Evolutionary conservation across 2,888 invertebrate species (phyloP), one percentile per base, ranked within the genome.

Genomic region (Nysson spinosus): DNA sequence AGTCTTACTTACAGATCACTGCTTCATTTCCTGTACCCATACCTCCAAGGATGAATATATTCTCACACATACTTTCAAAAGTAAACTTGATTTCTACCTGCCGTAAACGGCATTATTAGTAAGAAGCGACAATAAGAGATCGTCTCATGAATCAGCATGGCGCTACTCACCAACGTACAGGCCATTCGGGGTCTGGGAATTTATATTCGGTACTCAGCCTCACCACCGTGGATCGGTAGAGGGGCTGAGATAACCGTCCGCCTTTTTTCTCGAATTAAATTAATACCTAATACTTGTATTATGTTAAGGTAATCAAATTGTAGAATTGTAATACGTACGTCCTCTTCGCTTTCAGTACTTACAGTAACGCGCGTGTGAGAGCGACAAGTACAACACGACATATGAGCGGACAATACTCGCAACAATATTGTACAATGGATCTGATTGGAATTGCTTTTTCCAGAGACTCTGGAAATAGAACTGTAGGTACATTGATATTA

Each of bases 401-500:
- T 84, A 86, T 81, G 82, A 84, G 83, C 81, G 82, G 84, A 87
- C 84, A 85, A 85, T 85, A 85, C 82, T 85, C 82, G 82, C 83
- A 84, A 85, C 79, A 82, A 85, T 85, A 85, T 86, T 85, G 85
- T 85, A 86, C 85, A 85, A 84, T 82, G 81, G 84, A 82, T 84
- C 82, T 82, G 84, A 84, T 86, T 83, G 85, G 83, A 85, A 85
- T 85, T 85, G 86, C 85, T 83, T 87, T 86, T 86, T 87, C 87
- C 87, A 87, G 87, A 87, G 85, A 86, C 85, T 87, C 87, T 86
- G 87, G 87, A 87, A 87, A 87, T 86, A 86, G 85, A 85, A 85
- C 83, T 85, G 81, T 80, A 80, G 81, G 80, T 80, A 80, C 81
- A 74, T 81, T 79, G 79, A 70, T 72, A 82, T 82, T 82, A 82